Evolutionary conservation across 2,797 vertebrate species (phyloP), one percentile per base, ranked within the genome.

Genomic region (Ficedula albicollis): DNA sequence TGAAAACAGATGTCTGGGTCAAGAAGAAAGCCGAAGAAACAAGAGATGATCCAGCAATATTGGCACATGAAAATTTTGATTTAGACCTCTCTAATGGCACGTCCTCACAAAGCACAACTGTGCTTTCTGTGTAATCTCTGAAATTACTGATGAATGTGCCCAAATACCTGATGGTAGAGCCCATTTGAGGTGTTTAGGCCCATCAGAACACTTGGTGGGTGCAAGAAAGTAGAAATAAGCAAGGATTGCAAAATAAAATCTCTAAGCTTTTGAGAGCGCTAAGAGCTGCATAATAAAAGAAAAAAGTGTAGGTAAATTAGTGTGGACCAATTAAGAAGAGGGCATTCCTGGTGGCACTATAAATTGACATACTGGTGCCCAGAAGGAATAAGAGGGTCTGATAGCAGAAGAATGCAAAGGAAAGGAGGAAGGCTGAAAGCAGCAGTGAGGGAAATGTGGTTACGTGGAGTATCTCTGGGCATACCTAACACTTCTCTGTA

Each of bases 381-480:
- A 52, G 60, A 82, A 81, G 44, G 38, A 85, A 5, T 49, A 82
- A 76, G 34, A 73, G 34, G 17, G 39, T 69, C 32, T 68, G 48
- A 34, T 52, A 52, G n/a, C 52, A 30, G 62, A 80, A 51, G 46
- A 82, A 66, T 26, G 39, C 32, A 49, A 63, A 59, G 63, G 41
- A 66, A 60, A 56, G 34, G 60, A 49, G 63, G 49, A 82, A 68
- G 17, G 36, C 67, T 78, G 63, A 82, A 86, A 82, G 41, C 54
- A 80, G 5, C 3, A 8, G 23, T 51, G 23, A 66, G 54, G 51
- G n/a, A 62, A 74, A 70, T 0, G 0, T 74, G 52, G 44, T 68
- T 59, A 13, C 36, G 17, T 32, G 8, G 43, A 68, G 43, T 48
- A 55, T 48, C 36, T 83, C 22, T 81, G 62, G 64, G 62, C 32